These are phyloP conservation scores for Cyphomyrus plagiostoma DNA, from an alignment of 2,113 vertebrate species.

Conservation along the genomic window DNA sequence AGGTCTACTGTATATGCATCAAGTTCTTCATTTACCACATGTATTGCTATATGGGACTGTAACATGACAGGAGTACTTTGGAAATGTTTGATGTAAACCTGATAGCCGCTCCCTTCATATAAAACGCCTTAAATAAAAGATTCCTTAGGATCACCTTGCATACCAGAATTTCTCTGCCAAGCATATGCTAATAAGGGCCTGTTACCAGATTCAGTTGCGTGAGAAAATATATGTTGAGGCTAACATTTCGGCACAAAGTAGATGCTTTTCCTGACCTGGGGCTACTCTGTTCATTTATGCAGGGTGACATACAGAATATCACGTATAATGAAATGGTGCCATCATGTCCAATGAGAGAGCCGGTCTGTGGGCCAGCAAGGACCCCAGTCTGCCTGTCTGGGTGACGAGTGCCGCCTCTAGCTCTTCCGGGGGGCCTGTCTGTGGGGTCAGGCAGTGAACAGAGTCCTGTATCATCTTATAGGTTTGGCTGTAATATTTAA, in stretches of 20 bases:
- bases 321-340: neutral
- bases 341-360: slow-evolving; percentile 8
- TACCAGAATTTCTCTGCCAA: neutral
- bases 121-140: neutral
- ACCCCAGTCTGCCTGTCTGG: neutral
- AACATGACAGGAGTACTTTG: neutral
- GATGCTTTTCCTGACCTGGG: neutral
- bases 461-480: neutral
- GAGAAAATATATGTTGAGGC: neutral
- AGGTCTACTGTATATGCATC: neutral
- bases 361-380: neutral
- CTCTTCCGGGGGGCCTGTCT: neutral
- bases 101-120: neutral
- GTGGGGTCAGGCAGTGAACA: neutral
- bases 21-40: neutral
- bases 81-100: neutral
- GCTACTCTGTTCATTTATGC: neutral
- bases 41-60: neutral
- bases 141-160: slow-evolving; percentile 10
- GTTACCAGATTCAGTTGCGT: neutral
- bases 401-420: too few relatives aligned
- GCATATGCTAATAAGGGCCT: neutral
- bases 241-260: neutral
- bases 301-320: neutral
- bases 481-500: neutral